Percentiles rank a stretch among this genome's conserved stretches.
Conservation (phyloP, 2,888 invertebrate genomes). For the Helleia helle region DNA sequence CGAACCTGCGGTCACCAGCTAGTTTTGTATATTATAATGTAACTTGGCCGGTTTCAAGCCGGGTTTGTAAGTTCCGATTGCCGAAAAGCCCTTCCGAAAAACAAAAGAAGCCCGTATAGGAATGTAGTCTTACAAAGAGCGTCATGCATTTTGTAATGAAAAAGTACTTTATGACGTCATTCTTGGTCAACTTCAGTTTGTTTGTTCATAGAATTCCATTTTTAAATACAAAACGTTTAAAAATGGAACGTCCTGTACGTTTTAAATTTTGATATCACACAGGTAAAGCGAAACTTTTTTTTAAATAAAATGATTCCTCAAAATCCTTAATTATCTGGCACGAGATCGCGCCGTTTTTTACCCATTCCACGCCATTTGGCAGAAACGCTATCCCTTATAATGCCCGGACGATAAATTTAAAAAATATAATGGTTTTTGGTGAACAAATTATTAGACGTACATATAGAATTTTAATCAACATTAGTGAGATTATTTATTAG, state of each 20-base stretch:
- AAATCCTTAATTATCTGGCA: conserved; percentile 67
- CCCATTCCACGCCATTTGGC: conserved; percentile 58
- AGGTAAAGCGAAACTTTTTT: conserved; percentile 65
- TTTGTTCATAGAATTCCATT: too few species aligned
- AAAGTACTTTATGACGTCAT: too few species aligned
- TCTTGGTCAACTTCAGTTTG: too few species aligned
- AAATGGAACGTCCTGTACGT: conserved; percentile 33
- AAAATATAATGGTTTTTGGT: conserved; percentile 17
- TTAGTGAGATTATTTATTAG: not conserved
- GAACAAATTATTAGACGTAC: not conserved
- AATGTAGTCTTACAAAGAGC: too few species aligned
- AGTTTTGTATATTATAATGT: too few species aligned
- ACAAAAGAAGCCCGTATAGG: too few species aligned
- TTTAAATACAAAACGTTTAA: too few species aligned
- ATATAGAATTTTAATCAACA: not conserved
- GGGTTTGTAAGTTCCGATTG: too few species aligned
- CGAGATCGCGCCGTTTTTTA: conserved; percentile 65
- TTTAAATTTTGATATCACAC: conserved; percentile 51
- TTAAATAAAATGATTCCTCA: conserved; percentile 54
- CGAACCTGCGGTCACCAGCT: too few species aligned
- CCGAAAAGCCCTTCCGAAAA: too few species aligned
- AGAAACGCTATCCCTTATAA: conserved; percentile 31
- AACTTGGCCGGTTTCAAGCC: too few species aligned
- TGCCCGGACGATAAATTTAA: conserved; percentile 25
- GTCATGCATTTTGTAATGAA: too few species aligned